A percentile compares a stretch with the other conserved stretches of the same genome.
phyloP scores from a whole-genome alignment of 2,888 invertebrate genomes.

The Tipula confusa region DNA sequence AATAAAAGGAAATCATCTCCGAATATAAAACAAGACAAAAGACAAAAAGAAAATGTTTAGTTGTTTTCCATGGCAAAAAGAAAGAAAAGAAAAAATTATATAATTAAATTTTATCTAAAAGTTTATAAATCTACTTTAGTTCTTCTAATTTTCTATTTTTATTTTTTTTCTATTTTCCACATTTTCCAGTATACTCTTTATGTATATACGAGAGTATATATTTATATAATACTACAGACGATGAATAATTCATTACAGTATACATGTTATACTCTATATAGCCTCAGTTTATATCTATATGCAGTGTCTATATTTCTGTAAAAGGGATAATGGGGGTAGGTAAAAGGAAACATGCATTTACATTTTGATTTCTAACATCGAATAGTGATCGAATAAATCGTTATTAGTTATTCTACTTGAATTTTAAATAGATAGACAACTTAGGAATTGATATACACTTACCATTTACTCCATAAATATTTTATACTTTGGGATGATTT shows the following conservation, averaged over 20 bases:
- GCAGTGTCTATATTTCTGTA: not conserved
- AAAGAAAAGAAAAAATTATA: not conserved
- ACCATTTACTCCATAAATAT: slow-evolving; percentile 15
- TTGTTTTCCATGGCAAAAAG: not conserved
- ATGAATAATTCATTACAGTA: not conserved
- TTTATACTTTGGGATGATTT: not conserved
- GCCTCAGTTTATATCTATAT: not conserved
- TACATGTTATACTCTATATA: not conserved
- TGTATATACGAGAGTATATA: not conserved
- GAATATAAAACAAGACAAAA: not conserved
- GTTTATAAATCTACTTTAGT: slow-evolving; percentile 9
- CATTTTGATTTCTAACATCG: slow-evolving; percentile 9
- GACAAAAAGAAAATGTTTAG: not conserved
- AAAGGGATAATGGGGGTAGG: not conserved
- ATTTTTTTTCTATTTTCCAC: not conserved
- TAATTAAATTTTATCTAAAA: slow-evolving; percentile 14
- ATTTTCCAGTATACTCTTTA: not conserved
- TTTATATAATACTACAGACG: not conserved
- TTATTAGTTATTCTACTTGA: slow-evolving; percentile 12
- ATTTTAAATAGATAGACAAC: not conserved
- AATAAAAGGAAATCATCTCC: not conserved
- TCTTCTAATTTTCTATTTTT: not conserved
- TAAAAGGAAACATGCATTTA: not conserved
- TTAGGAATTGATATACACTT: slow-evolving; percentile 3
- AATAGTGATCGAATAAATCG: slow-evolving; percentile 3